Evolutionary conservation across 2,888 invertebrate species (phyloP).

Genomic region (Apotomis capreana): DNA sequence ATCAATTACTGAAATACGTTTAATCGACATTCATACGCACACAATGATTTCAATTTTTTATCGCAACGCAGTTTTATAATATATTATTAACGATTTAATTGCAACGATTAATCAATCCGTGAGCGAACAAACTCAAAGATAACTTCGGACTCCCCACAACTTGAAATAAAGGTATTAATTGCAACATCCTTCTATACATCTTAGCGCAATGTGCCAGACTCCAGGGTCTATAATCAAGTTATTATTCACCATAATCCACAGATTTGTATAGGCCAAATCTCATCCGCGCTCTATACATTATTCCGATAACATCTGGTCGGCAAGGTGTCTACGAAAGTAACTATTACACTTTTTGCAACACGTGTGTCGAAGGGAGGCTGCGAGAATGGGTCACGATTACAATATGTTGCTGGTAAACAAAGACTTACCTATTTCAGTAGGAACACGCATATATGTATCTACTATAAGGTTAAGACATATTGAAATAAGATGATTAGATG

Average conservation of each 20-base stretch:
- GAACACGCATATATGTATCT: background rate
- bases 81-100: too few species aligned
- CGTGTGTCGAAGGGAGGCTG: slow-evolving; percentile 50
- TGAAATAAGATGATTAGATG: too few species aligned
- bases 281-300: slow-evolving; percentile 53
- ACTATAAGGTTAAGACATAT: background rate
- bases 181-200: background rate
- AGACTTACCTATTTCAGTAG: slow-evolving; percentile 4
- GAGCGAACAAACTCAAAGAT: background rate
- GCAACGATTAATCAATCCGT: background rate
- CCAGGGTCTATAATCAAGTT: slow-evolving; percentile 21
- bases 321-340: slow-evolving; percentile 69
- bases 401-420: slow-evolving; percentile 33
- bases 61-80: too few species aligned
- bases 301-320: slow-evolving; percentile 73
- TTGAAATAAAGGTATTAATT: background rate
- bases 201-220: slow-evolving; percentile 6
- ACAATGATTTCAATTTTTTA: too few species aligned
- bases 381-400: slow-evolving; percentile 28
- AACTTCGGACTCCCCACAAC: background rate
- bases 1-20: too few species aligned
- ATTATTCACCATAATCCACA: slow-evolving; percentile 31
- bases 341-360: slow-evolving; percentile 61
- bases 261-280: slow-evolving; percentile 56
- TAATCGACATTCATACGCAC: too few species aligned